Evolutionary conservation across 2,113 vertebrate genomes (phyloP).

Genomic region (Crotophaga sulcirostris): DNA sequence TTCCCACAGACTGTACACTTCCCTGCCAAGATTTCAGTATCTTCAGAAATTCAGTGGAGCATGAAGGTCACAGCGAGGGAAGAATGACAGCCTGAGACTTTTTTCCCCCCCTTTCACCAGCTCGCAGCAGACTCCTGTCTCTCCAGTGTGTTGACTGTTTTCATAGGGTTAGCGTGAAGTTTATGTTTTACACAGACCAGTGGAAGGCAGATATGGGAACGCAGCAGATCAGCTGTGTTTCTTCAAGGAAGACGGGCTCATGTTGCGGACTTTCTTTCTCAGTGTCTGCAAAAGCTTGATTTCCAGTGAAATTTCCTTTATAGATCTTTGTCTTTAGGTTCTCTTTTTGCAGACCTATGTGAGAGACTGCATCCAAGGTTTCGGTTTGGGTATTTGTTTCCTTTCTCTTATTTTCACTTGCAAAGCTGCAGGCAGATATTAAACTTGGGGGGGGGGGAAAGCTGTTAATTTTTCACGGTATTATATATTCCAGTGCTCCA

Average conservation of each 20-base stretch:
- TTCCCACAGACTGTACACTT: constrained; percentile 75
- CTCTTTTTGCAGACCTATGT: background rate
- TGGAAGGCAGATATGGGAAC: constrained; percentile 47
- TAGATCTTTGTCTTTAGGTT: constrained; percentile 23
- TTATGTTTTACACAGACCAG: constrained; percentile 58
- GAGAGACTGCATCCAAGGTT: background rate
- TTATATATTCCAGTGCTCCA: background rate
- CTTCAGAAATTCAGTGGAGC: constrained; percentile 73
- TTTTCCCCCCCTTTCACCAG: constrained; percentile 44
- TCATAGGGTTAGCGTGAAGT: constrained; percentile 61
- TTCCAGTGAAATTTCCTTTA: constrained; percentile 30
- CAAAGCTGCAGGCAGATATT: background rate
- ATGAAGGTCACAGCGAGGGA: constrained; percentile 74
- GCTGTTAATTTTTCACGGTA: constrained; percentile 4
- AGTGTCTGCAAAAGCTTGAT: constrained; percentile 13
- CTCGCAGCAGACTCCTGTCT: constrained; percentile 44
- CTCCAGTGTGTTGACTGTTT: constrained; percentile 58
- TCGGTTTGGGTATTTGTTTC: background rate
- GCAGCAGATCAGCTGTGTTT: constrained; percentile 50
- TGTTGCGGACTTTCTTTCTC: constrained; percentile 38
- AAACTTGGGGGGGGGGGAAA: background rate
- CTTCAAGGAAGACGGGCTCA: constrained; percentile 38
- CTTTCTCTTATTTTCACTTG: constrained; percentile 16
- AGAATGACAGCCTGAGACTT: constrained; percentile 68
- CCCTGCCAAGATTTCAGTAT: constrained; percentile 77